These are phyloP conservation scores for Daboia siamensis DNA, from an alignment of 2,113 vertebrate genomes.

Conservation along the genomic window DNA sequence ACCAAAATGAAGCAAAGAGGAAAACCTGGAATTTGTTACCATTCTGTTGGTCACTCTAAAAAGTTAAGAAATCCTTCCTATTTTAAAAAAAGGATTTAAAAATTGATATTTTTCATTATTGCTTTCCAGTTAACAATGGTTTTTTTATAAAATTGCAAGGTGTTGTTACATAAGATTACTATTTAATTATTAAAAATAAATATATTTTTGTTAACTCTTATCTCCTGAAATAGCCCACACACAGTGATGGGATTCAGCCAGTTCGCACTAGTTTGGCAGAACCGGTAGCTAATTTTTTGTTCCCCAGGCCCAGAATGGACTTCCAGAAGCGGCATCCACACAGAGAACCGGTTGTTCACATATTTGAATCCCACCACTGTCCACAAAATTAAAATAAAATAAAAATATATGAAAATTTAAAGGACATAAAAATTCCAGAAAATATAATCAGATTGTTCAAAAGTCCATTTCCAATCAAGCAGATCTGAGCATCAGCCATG, in stretches of 20 bases:
- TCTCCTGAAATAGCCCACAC: neutral
- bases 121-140: neutral
- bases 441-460: neutral
- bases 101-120: neutral
- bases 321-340: too few relatives aligned
- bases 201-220: neutral
- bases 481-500: neutral
- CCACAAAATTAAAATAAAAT: neutral
- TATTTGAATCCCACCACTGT: too few relatives aligned
- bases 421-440: neutral
- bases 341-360: too few relatives aligned
- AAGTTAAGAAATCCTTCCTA: neutral
- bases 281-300: too few relatives aligned
- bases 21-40: neutral
- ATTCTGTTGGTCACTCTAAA: neutral
- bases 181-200: neutral
- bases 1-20: neutral
- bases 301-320: too few relatives aligned
- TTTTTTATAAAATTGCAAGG: neutral
- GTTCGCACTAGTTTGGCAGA: too few relatives aligned
- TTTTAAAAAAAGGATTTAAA: neutral
- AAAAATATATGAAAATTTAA: neutral
- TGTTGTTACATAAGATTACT: neutral
- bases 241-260: too few relatives aligned
- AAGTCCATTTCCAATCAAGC: neutral